These are phyloP conservation scores for Poliocrania exsul DNA, from an alignment of 2,797 vertebrate species.

Conservation along the genomic window DNA sequence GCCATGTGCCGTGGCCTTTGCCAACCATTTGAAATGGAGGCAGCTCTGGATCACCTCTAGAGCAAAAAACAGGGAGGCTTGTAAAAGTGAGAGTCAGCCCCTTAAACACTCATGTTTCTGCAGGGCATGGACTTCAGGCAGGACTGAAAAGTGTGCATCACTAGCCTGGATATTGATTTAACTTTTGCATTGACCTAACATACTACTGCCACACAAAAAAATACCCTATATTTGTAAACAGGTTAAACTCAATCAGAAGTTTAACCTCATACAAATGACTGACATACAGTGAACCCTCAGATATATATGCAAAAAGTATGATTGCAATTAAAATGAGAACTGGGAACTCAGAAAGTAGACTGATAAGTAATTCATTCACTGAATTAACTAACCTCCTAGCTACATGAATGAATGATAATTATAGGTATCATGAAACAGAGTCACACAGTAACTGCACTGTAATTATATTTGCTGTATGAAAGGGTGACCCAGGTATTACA, in stretches of 20 bases:
- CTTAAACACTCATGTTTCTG: neutral
- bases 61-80: neutral
- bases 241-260: neutral
- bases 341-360: neutral
- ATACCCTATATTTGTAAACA: neutral
- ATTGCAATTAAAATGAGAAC: neutral
- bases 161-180: neutral
- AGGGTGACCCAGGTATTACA: conserved; percentile 5
- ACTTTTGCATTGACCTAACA: neutral
- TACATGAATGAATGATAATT: conserved; percentile 26
- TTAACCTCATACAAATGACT: neutral
- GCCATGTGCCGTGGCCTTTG: rapidly evolving
- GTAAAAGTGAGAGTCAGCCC: neutral
- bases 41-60: neutral
- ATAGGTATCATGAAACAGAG: conserved; percentile 33
- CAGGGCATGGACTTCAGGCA: neutral
- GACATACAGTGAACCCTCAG: neutral
- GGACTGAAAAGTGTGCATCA: neutral
- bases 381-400: conserved; percentile 19
- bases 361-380: neutral
- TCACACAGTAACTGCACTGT: neutral
- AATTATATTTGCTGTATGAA: conserved; percentile 43
- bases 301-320: neutral
- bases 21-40: neutral
- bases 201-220: neutral